Evolutionary conservation across 2,113 vertebrate genomes (phyloP).

Genomic region (Varanus salvator): DNA sequence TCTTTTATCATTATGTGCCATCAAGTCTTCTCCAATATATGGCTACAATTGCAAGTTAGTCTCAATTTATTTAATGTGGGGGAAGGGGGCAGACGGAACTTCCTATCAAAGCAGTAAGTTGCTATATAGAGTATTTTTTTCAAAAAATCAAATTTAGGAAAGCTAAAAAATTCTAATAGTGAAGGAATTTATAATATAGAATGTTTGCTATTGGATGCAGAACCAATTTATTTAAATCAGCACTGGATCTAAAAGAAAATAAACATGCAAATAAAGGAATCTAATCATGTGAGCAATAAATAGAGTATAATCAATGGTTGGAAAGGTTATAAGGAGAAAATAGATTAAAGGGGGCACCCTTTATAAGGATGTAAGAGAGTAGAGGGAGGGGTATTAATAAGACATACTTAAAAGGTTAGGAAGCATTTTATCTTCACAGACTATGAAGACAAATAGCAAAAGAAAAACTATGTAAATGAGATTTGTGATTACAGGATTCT

Average conservation of each 20-base stretch:
- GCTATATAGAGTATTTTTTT: not conserved
- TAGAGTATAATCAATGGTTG: not conserved
- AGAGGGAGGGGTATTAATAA: not conserved
- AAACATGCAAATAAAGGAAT: slow-evolving; percentile 2
- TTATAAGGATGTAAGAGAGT: not conserved
- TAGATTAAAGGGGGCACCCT: not conserved
- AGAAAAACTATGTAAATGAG: slow-evolving; percentile 10
- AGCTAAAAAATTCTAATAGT: not conserved
- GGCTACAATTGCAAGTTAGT: no score
- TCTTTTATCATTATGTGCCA: no score
- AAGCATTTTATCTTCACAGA: not conserved
- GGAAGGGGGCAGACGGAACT: not conserved
- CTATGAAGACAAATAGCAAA: slow-evolving; percentile 10
- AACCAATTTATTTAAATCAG: not conserved
- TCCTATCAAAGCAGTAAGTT: not conserved
- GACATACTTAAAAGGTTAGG: slow-evolving; percentile 5
- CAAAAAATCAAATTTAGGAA: not conserved
- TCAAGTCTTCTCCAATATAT: no score
- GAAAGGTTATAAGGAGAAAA: not conserved
- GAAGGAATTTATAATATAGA: not conserved
- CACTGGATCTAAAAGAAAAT: not conserved
- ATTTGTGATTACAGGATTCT: not conserved
- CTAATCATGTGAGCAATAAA: not conserved
- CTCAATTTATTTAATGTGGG: no score
- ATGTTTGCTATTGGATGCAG: not conserved